These are phyloP conservation scores for Papilio elwesi DNA, from an alignment of 2,888 invertebrate genomes.

Conservation along the genomic window DNA sequence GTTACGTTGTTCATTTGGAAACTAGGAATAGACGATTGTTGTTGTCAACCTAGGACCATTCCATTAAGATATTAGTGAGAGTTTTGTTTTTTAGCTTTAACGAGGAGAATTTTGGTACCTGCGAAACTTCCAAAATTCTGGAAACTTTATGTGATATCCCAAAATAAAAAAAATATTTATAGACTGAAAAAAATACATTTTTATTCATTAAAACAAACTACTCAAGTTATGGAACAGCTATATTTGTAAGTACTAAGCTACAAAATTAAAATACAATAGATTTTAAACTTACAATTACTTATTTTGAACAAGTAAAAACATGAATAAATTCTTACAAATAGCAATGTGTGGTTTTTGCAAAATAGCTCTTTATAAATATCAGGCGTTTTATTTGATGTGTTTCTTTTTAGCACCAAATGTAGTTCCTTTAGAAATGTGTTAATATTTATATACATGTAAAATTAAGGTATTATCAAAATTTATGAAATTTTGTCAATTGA, in stretches of 20 bases:
- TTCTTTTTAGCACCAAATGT: constrained; percentile 17
- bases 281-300: too few species aligned
- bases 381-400: constrained; percentile 21
- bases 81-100: not conserved
- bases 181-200: constrained; percentile 19
- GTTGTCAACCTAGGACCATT: not conserved
- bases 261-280: too few species aligned
- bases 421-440: constrained; percentile 35
- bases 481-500: constrained; percentile 29
- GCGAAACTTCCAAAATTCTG: not conserved
- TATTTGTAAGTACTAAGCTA: not conserved
- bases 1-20: not conserved
- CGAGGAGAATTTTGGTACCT: constrained; percentile 7
- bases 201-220: not conserved
- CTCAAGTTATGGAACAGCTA: not conserved
- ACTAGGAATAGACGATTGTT: not conserved
- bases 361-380: constrained; percentile 9
- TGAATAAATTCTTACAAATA: not conserved
- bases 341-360: constrained; percentile 17
- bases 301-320: not conserved
- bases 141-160: constrained; percentile 11
- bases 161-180: constrained; percentile 25
- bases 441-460: constrained; percentile 5
- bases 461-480: constrained; percentile 12
- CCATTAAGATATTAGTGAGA: not conserved